phyloP scores from a whole-genome alignment of 2,113 vertebrate species.

The Sclerurus mexicanus region DNA sequence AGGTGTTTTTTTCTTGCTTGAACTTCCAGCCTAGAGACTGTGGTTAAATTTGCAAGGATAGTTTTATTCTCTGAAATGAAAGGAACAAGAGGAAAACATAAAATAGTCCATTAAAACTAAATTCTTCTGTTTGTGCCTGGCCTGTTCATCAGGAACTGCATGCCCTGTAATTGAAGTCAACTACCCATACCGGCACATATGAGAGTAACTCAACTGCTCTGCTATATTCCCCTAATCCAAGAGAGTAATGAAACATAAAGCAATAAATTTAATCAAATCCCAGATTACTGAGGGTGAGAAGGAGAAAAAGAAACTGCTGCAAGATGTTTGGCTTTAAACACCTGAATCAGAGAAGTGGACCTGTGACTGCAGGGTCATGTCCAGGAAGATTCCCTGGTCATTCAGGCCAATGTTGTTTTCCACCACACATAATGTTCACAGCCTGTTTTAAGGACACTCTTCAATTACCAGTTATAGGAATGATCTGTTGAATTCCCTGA shows the following conservation, averaged over 20 bases:
- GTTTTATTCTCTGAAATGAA: not conserved
- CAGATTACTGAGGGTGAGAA: not conserved
- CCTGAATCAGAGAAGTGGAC: not conserved
- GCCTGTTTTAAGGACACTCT: not conserved
- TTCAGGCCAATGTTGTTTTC: not conserved
- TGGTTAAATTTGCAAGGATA: not conserved
- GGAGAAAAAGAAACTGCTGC: not conserved
- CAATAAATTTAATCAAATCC: not conserved
- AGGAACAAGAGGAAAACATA: constrained; percentile 7
- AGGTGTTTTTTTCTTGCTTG: not conserved
- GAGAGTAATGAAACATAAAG: not conserved
- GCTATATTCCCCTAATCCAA: not conserved
- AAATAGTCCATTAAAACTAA: not conserved
- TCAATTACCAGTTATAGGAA: not conserved
- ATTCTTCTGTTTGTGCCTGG: not conserved
- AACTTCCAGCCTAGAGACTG: not conserved
- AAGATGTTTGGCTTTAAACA: not conserved
- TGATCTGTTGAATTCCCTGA: not conserved
- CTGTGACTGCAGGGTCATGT: not conserved
- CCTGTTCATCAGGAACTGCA: not conserved
- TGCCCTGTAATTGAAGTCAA: not conserved
- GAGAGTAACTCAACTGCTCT: not conserved
- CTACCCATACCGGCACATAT: not conserved
- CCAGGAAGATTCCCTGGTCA: not conserved
- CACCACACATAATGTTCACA: not conserved